Conservation (phyloP, 2,888 invertebrate species). For the Drosophila tripunctata region DNA sequence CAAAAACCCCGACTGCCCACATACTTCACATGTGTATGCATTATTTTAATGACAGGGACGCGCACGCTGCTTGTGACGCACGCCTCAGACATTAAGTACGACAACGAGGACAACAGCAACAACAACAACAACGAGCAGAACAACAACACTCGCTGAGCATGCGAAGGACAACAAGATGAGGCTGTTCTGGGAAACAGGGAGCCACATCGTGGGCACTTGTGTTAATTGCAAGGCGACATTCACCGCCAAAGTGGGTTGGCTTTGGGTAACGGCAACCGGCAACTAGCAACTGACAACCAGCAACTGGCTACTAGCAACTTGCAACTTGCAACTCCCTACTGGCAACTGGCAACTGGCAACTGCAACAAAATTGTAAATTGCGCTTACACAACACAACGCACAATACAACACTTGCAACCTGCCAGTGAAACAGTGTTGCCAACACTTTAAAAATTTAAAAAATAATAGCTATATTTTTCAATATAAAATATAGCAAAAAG, state of each 20-base stretch:
- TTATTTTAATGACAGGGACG: slow-evolving; percentile 81
- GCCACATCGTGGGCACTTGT: slow-evolving; percentile 72
- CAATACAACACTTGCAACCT: slow-evolving; percentile 24
- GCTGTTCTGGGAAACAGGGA: slow-evolving; percentile 34
- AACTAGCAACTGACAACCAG: slow-evolving; percentile 4
- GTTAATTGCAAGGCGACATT: slow-evolving; percentile 81
- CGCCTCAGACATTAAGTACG: slow-evolving; percentile 70
- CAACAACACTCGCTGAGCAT: slow-evolving; percentile 39
- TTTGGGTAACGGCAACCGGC: slow-evolving; percentile 39
- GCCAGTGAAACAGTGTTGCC: background rate
- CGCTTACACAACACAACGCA: slow-evolving; percentile 37
- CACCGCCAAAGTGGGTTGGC: slow-evolving; percentile 68
- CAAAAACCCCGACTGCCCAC: slow-evolving; percentile 61
- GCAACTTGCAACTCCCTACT: slow-evolving; percentile 27
- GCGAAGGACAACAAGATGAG: slow-evolving; percentile 67
- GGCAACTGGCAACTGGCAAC: slow-evolving; percentile 34
- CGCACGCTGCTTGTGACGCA: slow-evolving; percentile 69
- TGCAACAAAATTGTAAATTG: slow-evolving; percentile 46
- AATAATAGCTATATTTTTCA: background rate
- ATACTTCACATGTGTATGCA: slow-evolving; percentile 78
- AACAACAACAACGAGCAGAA: slow-evolving; percentile 10
- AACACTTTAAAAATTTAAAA: background rate
- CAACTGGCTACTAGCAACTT: slow-evolving; percentile 25
- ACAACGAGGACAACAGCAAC: slow-evolving; percentile 43
- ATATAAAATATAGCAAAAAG: background rate